phyloP scores from a whole-genome alignment of 2,888 invertebrate species.

The Fragum whitleyi region DNA sequence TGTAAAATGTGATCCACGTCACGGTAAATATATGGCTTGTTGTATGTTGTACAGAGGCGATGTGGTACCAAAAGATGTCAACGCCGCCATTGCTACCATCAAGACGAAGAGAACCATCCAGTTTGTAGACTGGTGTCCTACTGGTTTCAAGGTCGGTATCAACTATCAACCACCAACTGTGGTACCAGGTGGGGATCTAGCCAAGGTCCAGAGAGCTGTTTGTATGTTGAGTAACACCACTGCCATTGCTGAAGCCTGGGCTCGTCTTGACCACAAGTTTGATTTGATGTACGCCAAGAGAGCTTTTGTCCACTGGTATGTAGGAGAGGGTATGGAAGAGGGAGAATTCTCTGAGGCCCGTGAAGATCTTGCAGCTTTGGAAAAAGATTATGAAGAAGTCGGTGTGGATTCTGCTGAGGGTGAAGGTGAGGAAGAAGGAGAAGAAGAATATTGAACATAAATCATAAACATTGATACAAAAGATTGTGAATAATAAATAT shows the following conservation, averaged over 20 bases:
- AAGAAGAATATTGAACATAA: slow-evolving; percentile 11
- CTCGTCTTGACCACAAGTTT: slow-evolving; percentile 91
- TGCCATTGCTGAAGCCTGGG: slow-evolving; percentile 96
- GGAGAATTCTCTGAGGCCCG: slow-evolving; percentile 78
- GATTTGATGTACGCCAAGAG: slow-evolving; percentile 93
- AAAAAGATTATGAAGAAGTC: slow-evolving; percentile 79
- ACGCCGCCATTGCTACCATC: slow-evolving; percentile 86
- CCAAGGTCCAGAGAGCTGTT: slow-evolving; percentile 75
- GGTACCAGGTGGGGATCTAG: slow-evolving; percentile 89
- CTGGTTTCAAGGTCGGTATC: slow-evolving; percentile 88
- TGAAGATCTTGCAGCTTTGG: slow-evolving; percentile 78
- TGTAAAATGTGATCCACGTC: slow-evolving; percentile 84
- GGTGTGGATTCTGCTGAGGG: slow-evolving; percentile 72
- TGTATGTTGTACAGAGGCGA: slow-evolving; percentile 85
- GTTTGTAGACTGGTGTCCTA: slow-evolving; percentile 86
- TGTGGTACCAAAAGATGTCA: slow-evolving; percentile 85
- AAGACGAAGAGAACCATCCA: slow-evolving; percentile 94
- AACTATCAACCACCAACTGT: slow-evolving; percentile 91
- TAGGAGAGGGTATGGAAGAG: slow-evolving; percentile 77
- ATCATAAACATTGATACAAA: too few relatives aligned
- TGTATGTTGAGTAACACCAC: slow-evolving; percentile 96
- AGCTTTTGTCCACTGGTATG: slow-evolving; percentile 95
- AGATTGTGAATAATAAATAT: too few relatives aligned
- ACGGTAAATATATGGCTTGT: slow-evolving; percentile 86
- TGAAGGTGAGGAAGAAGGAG: slow-evolving; percentile 57